Evolutionary conservation across 2,113 vertebrate species (phyloP).

Genomic region (Noctilio leporinus): DNA sequence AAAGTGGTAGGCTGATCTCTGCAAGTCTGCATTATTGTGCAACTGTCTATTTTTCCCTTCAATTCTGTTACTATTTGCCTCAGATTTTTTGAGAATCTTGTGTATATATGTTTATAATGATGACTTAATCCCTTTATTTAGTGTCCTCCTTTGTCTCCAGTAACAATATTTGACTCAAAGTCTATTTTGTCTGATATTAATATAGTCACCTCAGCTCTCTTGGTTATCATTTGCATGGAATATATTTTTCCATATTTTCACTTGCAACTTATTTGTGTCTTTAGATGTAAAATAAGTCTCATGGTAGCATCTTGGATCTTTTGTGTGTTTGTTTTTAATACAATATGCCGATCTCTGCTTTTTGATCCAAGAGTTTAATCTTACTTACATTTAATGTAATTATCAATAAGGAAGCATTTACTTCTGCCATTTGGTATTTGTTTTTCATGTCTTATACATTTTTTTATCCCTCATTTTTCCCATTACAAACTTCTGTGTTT

Average conservation of each 20-base stretch:
- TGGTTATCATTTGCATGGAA: background rate
- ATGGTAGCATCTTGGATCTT: background rate
- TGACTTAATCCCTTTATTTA: background rate
- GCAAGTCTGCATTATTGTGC: background rate
- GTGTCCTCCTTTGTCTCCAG: background rate
- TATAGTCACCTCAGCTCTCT: background rate
- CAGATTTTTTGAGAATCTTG: background rate
- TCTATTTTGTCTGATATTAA: background rate
- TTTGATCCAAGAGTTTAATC: background rate
- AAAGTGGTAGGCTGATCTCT: background rate
- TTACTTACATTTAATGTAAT: background rate
- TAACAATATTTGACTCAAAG: conserved; percentile 22
- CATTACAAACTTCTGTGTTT: background rate
- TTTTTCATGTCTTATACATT: background rate
- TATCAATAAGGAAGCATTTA: background rate
- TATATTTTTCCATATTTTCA: background rate
- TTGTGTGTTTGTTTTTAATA: background rate
- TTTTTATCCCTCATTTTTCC: background rate
- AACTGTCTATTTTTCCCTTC: background rate
- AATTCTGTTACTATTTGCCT: background rate
- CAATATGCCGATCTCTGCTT: background rate
- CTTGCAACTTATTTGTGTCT: background rate
- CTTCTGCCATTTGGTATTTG: background rate
- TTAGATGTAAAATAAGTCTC: background rate
- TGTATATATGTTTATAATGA: background rate